These are phyloP conservation scores for Brachyopa scutellaris DNA, from an alignment of 2,888 invertebrate genomes.

Conservation along the genomic window DNA sequence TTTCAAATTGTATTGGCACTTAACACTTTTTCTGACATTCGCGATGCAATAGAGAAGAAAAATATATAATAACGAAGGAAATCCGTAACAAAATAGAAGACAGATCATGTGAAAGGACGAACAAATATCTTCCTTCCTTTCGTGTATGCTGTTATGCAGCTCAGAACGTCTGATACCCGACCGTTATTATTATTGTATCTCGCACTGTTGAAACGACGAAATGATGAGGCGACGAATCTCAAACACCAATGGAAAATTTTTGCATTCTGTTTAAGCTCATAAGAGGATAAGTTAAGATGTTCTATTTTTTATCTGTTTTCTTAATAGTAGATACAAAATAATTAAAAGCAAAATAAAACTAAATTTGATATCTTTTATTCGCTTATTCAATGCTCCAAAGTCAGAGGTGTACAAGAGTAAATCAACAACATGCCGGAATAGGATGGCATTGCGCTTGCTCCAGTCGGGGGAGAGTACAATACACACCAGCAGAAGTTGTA, in stretches of 20 bases:
- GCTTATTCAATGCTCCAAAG: constrained; percentile 57
- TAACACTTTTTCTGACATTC: constrained; percentile 14
- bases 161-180: constrained; percentile 38
- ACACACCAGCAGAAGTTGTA: constrained; percentile 20
- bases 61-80: not conserved
- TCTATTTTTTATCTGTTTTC: constrained; percentile 5
- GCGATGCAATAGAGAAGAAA: constrained; percentile 4
- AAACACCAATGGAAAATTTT: constrained; percentile 28
- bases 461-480: constrained; percentile 41
- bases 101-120: constrained; percentile 47
- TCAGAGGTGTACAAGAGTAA: constrained; percentile 69
- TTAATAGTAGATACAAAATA: constrained; percentile 10
- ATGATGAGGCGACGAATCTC: no score
- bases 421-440: constrained; percentile 70
- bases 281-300: not conserved
- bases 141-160: constrained; percentile 46
- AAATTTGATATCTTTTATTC: constrained; percentile 30
- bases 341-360: constrained; percentile 27
- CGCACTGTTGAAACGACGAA: constrained; percentile 30
- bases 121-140: constrained; percentile 41
- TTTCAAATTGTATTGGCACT: not conserved
- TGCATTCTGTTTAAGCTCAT: constrained; percentile 1
- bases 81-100: constrained; percentile 48
- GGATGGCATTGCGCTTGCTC: constrained; percentile 64
- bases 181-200: constrained; percentile 53